A percentile compares a stretch with the other conserved stretches of the same genome.
These are phyloP conservation scores for Hecatera dysodea DNA, from an alignment of 2,888 invertebrate genomes.

Conservation along the genomic window DNA sequence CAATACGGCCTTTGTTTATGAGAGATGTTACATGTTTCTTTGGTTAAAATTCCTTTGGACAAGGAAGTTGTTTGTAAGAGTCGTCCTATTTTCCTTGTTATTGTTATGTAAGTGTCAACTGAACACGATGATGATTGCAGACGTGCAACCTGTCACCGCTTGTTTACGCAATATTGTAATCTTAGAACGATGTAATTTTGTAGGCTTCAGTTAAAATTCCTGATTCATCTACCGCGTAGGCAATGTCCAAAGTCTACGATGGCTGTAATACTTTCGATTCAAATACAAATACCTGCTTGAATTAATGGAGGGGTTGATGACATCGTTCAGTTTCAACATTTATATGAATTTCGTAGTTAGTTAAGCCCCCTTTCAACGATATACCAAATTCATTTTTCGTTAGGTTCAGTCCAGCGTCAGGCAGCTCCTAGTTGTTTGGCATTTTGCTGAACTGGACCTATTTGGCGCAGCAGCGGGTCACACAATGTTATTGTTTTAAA, in stretches of 20 bases:
- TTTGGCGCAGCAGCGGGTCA: no score
- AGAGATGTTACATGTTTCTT: neutral
- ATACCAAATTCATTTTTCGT: no score
- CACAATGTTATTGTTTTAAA: no score
- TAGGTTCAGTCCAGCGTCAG: no score
- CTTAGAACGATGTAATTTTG: constrained; percentile 29
- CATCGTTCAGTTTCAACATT: no score
- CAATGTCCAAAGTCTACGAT: no score
- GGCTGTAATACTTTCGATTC: no score
- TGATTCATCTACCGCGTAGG: neutral
- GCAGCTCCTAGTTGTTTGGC: no score
- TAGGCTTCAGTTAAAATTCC: constrained; percentile 23
- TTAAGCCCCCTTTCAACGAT: neutral
- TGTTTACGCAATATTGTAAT: constrained; percentile 52
- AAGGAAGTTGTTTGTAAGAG: constrained; percentile 37
- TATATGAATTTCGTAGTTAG: no score
- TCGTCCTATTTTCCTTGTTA: constrained; percentile 41
- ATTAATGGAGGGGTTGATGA: no score
- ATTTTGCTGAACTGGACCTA: no score
- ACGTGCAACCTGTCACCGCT: constrained; percentile 53
- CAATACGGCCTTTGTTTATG: constrained; percentile 22
- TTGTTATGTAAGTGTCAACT: constrained; percentile 55
- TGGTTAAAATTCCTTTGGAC: constrained; percentile 25
- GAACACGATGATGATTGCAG: constrained; percentile 53
- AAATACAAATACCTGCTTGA: no score